Percentiles rank a stretch among this genome's conserved stretches.
phyloP scores from a whole-genome alignment of 2,113 vertebrate species.

The Meriones unguiculatus region DNA sequence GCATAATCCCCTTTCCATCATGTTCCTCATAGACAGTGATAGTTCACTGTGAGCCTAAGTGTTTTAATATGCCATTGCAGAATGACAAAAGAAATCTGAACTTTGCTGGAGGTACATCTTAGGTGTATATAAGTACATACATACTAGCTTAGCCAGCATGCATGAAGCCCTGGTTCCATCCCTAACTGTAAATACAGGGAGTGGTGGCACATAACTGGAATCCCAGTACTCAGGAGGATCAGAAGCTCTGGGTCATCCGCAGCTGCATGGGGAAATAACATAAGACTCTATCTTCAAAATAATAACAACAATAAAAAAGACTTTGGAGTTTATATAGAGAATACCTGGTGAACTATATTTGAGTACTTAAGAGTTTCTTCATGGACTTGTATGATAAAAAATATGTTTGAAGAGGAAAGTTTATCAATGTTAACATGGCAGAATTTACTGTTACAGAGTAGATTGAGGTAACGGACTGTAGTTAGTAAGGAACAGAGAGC shows the following conservation, averaged over 20 bases:
- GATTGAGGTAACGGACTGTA: not conserved
- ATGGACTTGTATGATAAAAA: constrained; percentile 25
- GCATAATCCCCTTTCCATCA: not conserved
- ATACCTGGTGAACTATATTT: constrained; percentile 8
- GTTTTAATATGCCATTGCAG: constrained; percentile 37
- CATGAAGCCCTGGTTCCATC: not conserved
- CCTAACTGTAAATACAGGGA: not conserved
- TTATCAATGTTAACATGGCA: not conserved
- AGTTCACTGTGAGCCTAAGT: not conserved
- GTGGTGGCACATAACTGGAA: not conserved
- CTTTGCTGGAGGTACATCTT: not conserved
- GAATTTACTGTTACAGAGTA: not conserved
- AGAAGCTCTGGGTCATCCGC: not conserved
- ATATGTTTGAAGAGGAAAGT: constrained; percentile 27
- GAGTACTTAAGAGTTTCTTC: constrained; percentile 28
- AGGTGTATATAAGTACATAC: no score
- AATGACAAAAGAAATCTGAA: constrained; percentile 10
- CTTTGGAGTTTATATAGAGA: not conserved
- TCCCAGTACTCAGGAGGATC: not conserved
- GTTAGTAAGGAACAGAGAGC: constrained; percentile 30
- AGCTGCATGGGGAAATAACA: not conserved
- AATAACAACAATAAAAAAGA: not conserved
- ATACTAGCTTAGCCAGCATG: not conserved
- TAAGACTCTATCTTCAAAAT: not conserved
- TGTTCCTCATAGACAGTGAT: constrained; percentile 12